A percentile compares a stretch with the other conserved stretches of the same genome.
phyloP scores from a whole-genome alignment of 2,113 vertebrate genomes.

The Salvelinus sp. region DNA sequence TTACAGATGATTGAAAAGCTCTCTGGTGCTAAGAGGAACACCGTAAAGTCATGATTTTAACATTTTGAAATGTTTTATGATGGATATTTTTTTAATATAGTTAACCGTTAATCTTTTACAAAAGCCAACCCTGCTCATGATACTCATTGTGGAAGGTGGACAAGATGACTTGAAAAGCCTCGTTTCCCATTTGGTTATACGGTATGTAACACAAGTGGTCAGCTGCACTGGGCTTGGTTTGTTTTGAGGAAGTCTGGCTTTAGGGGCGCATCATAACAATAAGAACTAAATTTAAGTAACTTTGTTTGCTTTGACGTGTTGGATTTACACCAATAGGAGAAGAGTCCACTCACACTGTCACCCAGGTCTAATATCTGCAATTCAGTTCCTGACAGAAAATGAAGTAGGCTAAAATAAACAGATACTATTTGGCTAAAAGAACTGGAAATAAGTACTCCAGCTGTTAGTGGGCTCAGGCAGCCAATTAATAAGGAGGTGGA shows the following conservation, averaged over 20 bases:
- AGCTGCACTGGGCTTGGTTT: background rate
- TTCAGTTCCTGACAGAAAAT: background rate
- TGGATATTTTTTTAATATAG: too few relatives aligned
- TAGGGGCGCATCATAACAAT: background rate
- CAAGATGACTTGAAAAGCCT: background rate
- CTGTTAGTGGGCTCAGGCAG: background rate
- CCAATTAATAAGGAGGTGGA: background rate
- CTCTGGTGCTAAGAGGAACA: too few relatives aligned
- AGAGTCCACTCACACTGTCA: background rate
- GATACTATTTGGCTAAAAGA: background rate
- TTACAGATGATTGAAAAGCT: too few relatives aligned
- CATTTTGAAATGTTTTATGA: too few relatives aligned
- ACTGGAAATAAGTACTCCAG: background rate
- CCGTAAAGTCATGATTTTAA: too few relatives aligned
- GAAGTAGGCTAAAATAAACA: background rate
- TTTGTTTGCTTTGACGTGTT: background rate
- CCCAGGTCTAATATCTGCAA: background rate
- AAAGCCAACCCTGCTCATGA: background rate
- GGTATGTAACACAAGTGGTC: background rate
- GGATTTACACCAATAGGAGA: background rate
- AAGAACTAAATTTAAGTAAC: background rate
- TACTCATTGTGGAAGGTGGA: background rate
- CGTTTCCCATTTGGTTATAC: background rate
- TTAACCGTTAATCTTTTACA: too few relatives aligned
- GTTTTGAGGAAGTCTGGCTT: background rate